Conservation (phyloP, 64 coral and sea anemone genomes). For the Pocillopora damicornis region DNA sequence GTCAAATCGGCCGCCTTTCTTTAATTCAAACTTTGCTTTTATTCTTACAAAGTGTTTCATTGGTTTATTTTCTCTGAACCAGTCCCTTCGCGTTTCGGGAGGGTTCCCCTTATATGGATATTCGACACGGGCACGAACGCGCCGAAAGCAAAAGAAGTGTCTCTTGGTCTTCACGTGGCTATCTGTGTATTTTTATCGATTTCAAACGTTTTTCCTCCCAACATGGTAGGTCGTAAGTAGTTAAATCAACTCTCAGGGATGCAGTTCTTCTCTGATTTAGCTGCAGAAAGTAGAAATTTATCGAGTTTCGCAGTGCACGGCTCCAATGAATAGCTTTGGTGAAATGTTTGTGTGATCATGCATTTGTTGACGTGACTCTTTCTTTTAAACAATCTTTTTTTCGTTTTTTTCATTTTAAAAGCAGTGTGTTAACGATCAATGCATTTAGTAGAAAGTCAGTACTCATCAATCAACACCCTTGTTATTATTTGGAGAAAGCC, state of each 20-base stretch:
- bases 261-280: no score
- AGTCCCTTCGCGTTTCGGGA: neutral
- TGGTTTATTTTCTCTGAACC: constrained; percentile 6
- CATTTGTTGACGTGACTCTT: neutral
- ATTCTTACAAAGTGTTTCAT: constrained; percentile 6
- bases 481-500: no score
- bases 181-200: neutral
- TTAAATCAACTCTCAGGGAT: neutral
- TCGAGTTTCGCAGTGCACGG: neutral
- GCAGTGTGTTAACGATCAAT: no score
- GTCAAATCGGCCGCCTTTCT: no score
- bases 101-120: constrained; percentile 23
- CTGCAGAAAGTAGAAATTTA: neutral
- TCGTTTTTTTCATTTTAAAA: no score
- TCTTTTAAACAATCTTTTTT: no score
- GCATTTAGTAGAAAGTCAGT: no score
- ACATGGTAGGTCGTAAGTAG: constrained; percentile 13
- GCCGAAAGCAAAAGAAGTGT: neutral
- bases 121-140: neutral
- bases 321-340: neutral
- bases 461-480: no score
- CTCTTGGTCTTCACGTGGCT: neutral
- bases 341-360: neutral
- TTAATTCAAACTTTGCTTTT: neutral
- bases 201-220: neutral